Evolutionary conservation across 64 coral and sea anemone genomes (phyloP).

Genomic region (Cladopsammia gracilis): DNA sequence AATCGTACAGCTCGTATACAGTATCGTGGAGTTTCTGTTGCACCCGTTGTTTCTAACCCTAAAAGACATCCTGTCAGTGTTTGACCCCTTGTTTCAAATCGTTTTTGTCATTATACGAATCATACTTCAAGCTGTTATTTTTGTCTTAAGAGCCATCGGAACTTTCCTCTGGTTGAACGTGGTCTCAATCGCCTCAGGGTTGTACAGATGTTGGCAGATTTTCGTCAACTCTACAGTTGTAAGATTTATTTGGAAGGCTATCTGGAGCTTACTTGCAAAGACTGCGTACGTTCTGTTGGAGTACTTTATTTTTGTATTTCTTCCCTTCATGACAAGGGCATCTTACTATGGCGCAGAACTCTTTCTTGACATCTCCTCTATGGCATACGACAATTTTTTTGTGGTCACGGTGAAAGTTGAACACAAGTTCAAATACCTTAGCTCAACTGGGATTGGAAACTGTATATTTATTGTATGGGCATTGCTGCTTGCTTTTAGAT

Average conservation of each 20-base stretch:
- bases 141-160: background rate
- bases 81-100: background rate
- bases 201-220: slow-evolving; percentile 26
- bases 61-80: slow-evolving; percentile 16
- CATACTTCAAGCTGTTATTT: background rate
- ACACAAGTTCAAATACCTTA: slow-evolving; percentile 5
- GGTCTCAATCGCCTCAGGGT: slow-evolving; percentile 28
- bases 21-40: slow-evolving; percentile 23
- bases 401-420: background rate
- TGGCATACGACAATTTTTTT: slow-evolving; percentile 5
- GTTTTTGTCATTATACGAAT: background rate
- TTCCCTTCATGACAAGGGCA: slow-evolving; percentile 42
- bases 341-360: background rate
- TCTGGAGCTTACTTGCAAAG: background rate
- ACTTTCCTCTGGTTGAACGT: slow-evolving; percentile 33
- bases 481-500: background rate
- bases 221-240: slow-evolving; percentile 23
- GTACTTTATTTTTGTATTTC: slow-evolving; percentile 33
- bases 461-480: background rate
- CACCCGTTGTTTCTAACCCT: slow-evolving; percentile 48
- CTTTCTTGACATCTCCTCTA: background rate
- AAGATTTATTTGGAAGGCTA: background rate
- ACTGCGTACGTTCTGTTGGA: background rate
- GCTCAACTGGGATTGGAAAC: slow-evolving; percentile 9
- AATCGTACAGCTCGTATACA: background rate